phyloP scores from a whole-genome alignment of 2,888 invertebrate species.

The Steinernema scapterisci region DNA sequence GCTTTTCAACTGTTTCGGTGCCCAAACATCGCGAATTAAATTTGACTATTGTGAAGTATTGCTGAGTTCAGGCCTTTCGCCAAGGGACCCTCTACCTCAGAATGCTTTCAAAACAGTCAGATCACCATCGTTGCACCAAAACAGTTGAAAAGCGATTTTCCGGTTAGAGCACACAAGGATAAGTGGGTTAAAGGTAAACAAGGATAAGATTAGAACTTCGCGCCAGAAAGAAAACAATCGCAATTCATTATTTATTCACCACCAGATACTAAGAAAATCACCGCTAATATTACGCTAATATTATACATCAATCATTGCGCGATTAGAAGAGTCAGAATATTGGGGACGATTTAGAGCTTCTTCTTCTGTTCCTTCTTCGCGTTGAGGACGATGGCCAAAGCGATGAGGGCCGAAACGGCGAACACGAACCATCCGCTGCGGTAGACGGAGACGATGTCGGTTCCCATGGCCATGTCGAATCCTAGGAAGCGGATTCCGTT shows the following conservation, averaged over 20 bases:
- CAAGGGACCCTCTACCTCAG: too few relatives aligned
- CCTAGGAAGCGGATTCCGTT: slow-evolving; percentile 67
- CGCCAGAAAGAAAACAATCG: not conserved
- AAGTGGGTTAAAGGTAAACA: not conserved
- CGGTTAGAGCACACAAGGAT: not conserved
- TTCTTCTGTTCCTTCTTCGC: slow-evolving; percentile 45
- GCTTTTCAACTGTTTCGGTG: too few relatives aligned
- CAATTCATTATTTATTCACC: slow-evolving; percentile 28
- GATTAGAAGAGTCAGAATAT: not conserved
- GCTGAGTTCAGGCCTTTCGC: too few relatives aligned
- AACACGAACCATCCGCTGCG: slow-evolving; percentile 65
- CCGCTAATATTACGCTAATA: slow-evolving; percentile 10
- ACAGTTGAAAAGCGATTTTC: too few relatives aligned
- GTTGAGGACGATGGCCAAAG: slow-evolving; percentile 56
- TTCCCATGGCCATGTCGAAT: slow-evolving; percentile 65
- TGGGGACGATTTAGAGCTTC: slow-evolving; percentile 37
- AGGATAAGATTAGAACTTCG: not conserved
- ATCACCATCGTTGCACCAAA: too few relatives aligned
- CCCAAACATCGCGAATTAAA: too few relatives aligned
- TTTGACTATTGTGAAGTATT: too few relatives aligned
- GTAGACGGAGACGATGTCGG: slow-evolving; percentile 55
- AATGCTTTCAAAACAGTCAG: too few relatives aligned
- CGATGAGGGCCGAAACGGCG: slow-evolving; percentile 58
- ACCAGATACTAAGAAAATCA: slow-evolving; percentile 12
- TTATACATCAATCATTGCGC: not conserved